A percentile compares a stretch with the other conserved stretches of the same genome.
phyloP scores from a whole-genome alignment of 2,797 vertebrate species.

The Rhynchonycteris naso region DNA sequence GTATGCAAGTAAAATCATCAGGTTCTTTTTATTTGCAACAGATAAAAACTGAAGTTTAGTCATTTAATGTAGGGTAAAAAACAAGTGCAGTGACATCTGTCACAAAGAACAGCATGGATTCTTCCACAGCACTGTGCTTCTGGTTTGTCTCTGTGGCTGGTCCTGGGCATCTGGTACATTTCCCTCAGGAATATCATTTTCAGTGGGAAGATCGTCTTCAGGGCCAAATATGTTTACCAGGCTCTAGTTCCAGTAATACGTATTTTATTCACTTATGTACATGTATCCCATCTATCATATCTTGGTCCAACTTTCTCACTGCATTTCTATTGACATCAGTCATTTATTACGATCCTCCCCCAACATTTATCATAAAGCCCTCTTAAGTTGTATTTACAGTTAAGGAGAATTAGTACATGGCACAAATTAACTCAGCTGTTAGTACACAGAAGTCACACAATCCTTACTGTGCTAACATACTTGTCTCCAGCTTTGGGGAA shows the following conservation, averaged over 20 bases:
- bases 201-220: background rate
- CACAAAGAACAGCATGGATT: background rate
- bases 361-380: background rate
- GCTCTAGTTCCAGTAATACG: background rate
- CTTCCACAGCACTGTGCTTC: background rate
- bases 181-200: background rate
- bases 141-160: background rate
- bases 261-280: slow-evolving; percentile 8
- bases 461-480: slow-evolving; percentile 34
- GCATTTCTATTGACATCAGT: background rate
- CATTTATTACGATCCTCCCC: background rate
- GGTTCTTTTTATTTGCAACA: slow-evolving; percentile 63
- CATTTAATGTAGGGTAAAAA: slow-evolving; percentile 52
- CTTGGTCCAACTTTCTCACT: background rate
- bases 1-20: slow-evolving; percentile 23
- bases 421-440: slow-evolving; percentile 78
- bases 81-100: background rate
- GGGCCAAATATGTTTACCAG: background rate
- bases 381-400: slow-evolving; percentile 58
- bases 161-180: background rate
- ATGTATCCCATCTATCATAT: no score
- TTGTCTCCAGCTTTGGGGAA: slow-evolving; percentile 59
- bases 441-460: slow-evolving; percentile 57
- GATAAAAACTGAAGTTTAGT: slow-evolving; percentile 55
- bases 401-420: slow-evolving; percentile 80